Evolutionary conservation across 2,797 vertebrate species (phyloP).

Genomic region (Onychomys leucogaster): DNA sequence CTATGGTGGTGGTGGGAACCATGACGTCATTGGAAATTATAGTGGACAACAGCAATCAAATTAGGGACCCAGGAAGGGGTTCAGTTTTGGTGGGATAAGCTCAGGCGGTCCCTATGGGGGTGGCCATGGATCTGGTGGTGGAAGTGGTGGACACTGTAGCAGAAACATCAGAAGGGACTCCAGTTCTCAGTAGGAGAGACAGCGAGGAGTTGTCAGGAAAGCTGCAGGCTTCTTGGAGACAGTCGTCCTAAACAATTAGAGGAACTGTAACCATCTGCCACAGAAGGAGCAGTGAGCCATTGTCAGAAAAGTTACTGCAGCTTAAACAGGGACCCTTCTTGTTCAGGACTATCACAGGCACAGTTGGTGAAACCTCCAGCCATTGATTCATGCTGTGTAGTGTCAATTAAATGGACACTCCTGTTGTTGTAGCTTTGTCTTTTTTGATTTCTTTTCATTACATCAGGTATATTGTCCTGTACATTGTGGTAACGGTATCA

Average conservation of each 20-base stretch:
- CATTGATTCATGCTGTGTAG: conserved; percentile 91
- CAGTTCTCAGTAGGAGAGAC: conserved; percentile 98
- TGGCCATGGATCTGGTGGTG: neutral
- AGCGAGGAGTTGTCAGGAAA: conserved; percentile 96
- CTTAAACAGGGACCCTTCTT: conserved; percentile 94
- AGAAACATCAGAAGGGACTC: conserved; percentile 87
- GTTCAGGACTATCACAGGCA: conserved; percentile 95
- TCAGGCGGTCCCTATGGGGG: neutral
- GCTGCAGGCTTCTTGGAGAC: conserved; percentile 99
- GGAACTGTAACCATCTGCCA: conserved; percentile 92
- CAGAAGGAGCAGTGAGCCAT: conserved; percentile 92
- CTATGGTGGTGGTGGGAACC: neutral
- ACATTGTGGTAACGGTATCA: neutral
- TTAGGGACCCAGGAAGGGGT: neutral
- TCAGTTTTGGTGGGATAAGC: neutral
- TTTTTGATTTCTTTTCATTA: conserved; percentile 83
- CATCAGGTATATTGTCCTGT: neutral
- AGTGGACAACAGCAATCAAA: neutral
- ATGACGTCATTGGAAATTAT: neutral
- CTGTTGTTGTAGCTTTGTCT: conserved; percentile 92
- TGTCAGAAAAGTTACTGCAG: conserved; percentile 97
- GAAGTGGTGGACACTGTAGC: neutral
- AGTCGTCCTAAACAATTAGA: conserved; percentile 97
- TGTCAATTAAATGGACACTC: conserved; percentile 91
- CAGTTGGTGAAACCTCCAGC: conserved; percentile 94